Percentiles rank a stretch among this genome's conserved stretches.
These are phyloP conservation scores for Blomia tropicalis DNA, from an alignment of 2,888 invertebrate species.

Conservation along the genomic window DNA sequence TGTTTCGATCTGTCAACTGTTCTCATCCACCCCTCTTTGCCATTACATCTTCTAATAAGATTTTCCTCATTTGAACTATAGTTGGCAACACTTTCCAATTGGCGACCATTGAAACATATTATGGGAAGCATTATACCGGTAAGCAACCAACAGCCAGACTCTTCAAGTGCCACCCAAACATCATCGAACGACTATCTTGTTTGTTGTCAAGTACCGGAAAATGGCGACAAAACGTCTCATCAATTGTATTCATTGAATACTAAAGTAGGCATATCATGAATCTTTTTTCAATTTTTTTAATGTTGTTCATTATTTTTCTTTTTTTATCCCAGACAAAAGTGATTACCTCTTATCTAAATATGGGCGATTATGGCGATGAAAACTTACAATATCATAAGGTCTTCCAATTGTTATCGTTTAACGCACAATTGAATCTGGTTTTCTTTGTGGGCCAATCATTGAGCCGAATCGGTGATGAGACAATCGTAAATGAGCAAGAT, in stretches of 20 bases:
- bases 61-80: too few relatives aligned
- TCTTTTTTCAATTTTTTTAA: too few relatives aligned
- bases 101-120: background rate
- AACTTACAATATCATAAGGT: conserved; percentile 17
- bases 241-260: conserved; percentile 6
- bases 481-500: background rate
- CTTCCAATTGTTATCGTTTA: conserved; percentile 26
- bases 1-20: background rate
- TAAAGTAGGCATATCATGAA: background rate
- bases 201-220: background rate
- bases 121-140: background rate
- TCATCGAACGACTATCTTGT: background rate
- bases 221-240: background rate
- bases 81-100: background rate
- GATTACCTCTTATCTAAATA: conserved; percentile 10
- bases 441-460: conserved; percentile 14
- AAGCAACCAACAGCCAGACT: background rate
- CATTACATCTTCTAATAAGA: too few relatives aligned
- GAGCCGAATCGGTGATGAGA: background rate
- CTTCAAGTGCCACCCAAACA: background rate
- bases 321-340: background rate
- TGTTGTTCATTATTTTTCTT: background rate
- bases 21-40: too few relatives aligned
- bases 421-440: conserved; percentile 25
- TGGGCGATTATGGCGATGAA: background rate